These are phyloP conservation scores for Beroe ovata DNA, from an alignment of 37 sponge, comb jelly and placozoan genomes.

Conservation along the genomic window DNA sequence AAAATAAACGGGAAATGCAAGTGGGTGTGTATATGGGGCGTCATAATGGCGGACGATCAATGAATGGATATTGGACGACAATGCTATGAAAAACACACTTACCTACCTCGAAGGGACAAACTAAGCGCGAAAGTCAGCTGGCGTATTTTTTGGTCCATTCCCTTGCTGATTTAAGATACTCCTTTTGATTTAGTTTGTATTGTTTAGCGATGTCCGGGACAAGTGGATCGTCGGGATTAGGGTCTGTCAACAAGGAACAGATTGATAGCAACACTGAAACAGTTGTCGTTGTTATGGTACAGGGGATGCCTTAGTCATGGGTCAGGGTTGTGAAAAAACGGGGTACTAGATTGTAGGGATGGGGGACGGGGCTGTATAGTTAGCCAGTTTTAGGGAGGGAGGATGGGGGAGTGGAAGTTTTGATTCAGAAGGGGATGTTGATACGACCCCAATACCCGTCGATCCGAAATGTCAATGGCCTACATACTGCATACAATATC, in stretches of 20 bases:
- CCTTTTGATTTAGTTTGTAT: constrained; percentile 82
- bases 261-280: constrained; percentile 77
- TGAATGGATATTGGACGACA: no score
- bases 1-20: no score
- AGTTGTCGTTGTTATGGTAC: neutral
- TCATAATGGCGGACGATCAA: no score
- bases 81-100: no score
- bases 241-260: constrained; percentile 87
- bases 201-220: constrained; percentile 92
- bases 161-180: constrained; percentile 81
- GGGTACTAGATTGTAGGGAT: no score
- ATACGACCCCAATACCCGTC: neutral
- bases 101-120: constrained; percentile 70
- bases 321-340: no score
- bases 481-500: no score
- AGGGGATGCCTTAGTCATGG: neutral
- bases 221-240: constrained; percentile 96
- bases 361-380: no score
- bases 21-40: no score
- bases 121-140: constrained; percentile 71
- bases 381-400: no score
- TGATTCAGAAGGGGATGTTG: no score
- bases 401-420: neutral
- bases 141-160: constrained; percentile 97
- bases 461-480: neutral